Evolutionary conservation across 2,113 vertebrate genomes (phyloP).

Genomic region (Synchiropus splendidus): DNA sequence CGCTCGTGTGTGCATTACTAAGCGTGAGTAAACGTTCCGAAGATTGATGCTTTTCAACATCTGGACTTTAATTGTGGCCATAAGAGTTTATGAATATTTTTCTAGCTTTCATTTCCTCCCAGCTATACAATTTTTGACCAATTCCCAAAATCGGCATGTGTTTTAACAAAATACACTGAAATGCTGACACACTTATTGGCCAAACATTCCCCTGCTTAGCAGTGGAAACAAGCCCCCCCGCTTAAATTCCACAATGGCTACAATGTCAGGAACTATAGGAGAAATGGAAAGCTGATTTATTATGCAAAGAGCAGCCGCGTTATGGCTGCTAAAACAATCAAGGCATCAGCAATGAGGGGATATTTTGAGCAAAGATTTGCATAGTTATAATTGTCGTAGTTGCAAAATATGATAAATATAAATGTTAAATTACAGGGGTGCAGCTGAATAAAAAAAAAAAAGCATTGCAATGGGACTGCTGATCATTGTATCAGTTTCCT

Average conservation of each 20-base stretch:
- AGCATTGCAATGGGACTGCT: too few relatives aligned
- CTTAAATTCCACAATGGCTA: slow-evolving; percentile 50
- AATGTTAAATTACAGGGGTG: too few relatives aligned
- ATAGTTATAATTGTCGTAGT: too few relatives aligned
- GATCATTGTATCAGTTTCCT: too few relatives aligned
- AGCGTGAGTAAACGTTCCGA: slow-evolving; percentile 6
- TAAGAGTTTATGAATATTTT: slow-evolving; percentile 9
- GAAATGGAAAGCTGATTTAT: slow-evolving; percentile 38
- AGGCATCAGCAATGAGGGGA: slow-evolving; percentile 14
- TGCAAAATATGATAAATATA: too few relatives aligned
- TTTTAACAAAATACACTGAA: neutral
- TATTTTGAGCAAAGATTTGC: too few relatives aligned
- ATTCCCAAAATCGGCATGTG: slow-evolving; percentile 2
- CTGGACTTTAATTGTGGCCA: slow-evolving; percentile 20
- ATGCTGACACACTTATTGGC: slow-evolving; percentile 4
- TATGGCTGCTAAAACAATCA: slow-evolving; percentile 11
- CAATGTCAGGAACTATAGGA: slow-evolving; percentile 21
- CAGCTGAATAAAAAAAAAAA: too few relatives aligned
- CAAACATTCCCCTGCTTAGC: slow-evolving; percentile 13
- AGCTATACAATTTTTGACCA: neutral
- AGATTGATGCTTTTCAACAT: slow-evolving; percentile 12
- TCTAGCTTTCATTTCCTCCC: slow-evolving; percentile 3
- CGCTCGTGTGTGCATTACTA: neutral
- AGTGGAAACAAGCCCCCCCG: slow-evolving; percentile 23
- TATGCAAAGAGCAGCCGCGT: slow-evolving; percentile 21